Evolutionary conservation across 1,140 invertebrate species (phyloP).

Genomic region (Euwallacea similis): DNA sequence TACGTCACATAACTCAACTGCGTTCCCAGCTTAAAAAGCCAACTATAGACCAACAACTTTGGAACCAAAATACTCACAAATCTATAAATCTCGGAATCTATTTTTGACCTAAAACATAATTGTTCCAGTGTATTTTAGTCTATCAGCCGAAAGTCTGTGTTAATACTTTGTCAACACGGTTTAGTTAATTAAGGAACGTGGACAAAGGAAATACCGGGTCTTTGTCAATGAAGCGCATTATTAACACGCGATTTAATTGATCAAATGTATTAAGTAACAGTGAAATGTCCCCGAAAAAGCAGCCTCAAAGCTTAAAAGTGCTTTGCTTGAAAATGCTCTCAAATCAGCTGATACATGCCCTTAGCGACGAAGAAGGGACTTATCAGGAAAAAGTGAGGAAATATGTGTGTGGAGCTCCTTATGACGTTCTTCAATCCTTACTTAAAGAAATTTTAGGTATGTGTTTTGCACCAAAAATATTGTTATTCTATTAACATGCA

Average conservation of each 20-base stretch:
- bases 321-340: conserved; percentile 45
- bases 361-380: conserved; percentile 48
- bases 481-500: not conserved
- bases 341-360: conserved; percentile 44
- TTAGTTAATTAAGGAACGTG: not conserved
- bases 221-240: not conserved
- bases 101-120: conserved; percentile 6
- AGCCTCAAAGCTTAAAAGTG: conserved; percentile 42
- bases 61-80: not conserved
- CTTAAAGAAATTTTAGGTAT: conserved; percentile 51
- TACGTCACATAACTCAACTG: too few relatives aligned
- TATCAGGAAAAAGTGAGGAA: conserved; percentile 41
- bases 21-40: too few relatives aligned
- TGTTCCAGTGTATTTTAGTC: conserved; percentile 2
- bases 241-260: not conserved
- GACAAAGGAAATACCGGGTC: not conserved
- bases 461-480: conserved; percentile 3
- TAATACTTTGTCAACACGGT: conserved; percentile 3
- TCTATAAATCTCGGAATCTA: conserved; percentile 2
- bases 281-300: conserved; percentile 49
- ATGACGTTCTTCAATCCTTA: conserved; percentile 66
- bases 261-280: not conserved
- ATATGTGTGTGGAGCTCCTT: conserved; percentile 46
- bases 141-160: not conserved
- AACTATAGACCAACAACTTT: too few relatives aligned